Conservation (phyloP, 2,888 invertebrate genomes). For the Unio delphinus region DNA sequence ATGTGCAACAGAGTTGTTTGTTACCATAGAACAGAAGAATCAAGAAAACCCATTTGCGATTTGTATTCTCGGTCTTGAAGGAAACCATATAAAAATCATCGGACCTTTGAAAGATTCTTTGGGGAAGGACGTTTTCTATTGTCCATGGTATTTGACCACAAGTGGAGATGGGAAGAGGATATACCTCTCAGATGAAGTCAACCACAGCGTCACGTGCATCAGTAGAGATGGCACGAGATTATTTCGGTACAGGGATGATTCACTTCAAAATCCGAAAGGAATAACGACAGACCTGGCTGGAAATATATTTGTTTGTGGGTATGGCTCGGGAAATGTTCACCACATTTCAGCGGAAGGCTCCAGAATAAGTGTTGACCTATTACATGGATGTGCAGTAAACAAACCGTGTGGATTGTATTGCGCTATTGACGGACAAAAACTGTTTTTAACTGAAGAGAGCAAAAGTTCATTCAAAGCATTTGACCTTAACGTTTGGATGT, state of each 20-base stretch:
- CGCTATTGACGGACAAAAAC: too few relatives aligned
- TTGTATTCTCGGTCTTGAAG: conserved; percentile 26
- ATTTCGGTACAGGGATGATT: conserved; percentile 29
- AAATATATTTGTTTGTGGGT: conserved; percentile 36
- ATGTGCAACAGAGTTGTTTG: conserved; percentile 30
- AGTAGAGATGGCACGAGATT: conserved; percentile 37
- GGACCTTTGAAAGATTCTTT: conserved; percentile 36
- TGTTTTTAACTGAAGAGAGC: too few relatives aligned
- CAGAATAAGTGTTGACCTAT: too few relatives aligned
- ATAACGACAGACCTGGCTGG: conserved; percentile 34
- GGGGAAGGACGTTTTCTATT: conserved; percentile 30
- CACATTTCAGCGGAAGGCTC: conserved; percentile 11
- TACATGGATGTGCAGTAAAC: too few relatives aligned
- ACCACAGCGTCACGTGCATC: conserved; percentile 28
- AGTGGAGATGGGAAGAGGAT: conserved; percentile 32
- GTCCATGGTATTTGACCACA: conserved; percentile 33
- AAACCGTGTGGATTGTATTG: too few relatives aligned
- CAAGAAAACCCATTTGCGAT: too few relatives aligned
- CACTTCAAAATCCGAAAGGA: conserved; percentile 24
- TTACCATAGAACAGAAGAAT: conserved; percentile 1
- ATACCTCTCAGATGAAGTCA: conserved; percentile 35
- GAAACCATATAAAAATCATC: conserved; percentile 28
- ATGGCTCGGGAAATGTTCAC: conserved; percentile 33
- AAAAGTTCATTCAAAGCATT: too few relatives aligned
- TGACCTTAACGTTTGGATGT: too few relatives aligned